A percentile compares a stretch with the other conserved stretches of the same genome.
Evolutionary conservation across 1,140 invertebrate species (phyloP).

Genomic region (Pararge aegeria): DNA sequence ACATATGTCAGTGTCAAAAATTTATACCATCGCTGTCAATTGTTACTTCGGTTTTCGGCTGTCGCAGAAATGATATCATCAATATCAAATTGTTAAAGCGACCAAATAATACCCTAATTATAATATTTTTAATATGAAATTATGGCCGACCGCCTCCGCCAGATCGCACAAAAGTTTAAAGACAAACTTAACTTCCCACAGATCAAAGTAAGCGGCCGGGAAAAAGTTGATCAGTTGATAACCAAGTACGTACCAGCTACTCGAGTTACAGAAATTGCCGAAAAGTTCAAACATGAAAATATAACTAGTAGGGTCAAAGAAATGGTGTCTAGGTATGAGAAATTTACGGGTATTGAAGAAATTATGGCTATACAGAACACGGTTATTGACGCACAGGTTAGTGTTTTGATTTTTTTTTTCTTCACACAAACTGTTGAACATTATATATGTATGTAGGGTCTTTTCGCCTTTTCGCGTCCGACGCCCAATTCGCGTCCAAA

Average conservation of each 20-base stretch:
- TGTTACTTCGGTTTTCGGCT: background rate
- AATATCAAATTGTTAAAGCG: constrained; percentile 43
- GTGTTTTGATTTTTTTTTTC: background rate
- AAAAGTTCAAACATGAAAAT: constrained; percentile 60
- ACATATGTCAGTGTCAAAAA: background rate
- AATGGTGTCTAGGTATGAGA: constrained; percentile 70
- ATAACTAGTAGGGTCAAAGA: constrained; percentile 57
- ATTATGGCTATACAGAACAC: constrained; percentile 76
- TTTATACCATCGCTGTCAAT: background rate
- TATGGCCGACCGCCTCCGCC: constrained; percentile 66
- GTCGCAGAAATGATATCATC: constrained; percentile 45
- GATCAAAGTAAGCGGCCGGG: constrained; percentile 41
- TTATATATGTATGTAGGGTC: too few relatives aligned
- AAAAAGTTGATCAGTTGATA: constrained; percentile 64
- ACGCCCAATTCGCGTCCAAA: too few relatives aligned
- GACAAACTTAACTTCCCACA: constrained; percentile 58
- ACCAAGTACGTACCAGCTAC: constrained; percentile 60
- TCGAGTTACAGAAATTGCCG: constrained; percentile 56
- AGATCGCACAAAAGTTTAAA: constrained; percentile 53
- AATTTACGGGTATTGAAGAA: constrained; percentile 76
- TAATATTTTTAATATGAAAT: constrained; percentile 55
- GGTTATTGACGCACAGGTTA: constrained; percentile 73
- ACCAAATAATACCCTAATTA: constrained; percentile 32
- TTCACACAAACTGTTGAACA: too few relatives aligned
- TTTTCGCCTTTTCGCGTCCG: too few relatives aligned